Evolutionary conservation across 2,113 vertebrate genomes (phyloP).

Genomic region (Anser brachyrhynchus): DNA sequence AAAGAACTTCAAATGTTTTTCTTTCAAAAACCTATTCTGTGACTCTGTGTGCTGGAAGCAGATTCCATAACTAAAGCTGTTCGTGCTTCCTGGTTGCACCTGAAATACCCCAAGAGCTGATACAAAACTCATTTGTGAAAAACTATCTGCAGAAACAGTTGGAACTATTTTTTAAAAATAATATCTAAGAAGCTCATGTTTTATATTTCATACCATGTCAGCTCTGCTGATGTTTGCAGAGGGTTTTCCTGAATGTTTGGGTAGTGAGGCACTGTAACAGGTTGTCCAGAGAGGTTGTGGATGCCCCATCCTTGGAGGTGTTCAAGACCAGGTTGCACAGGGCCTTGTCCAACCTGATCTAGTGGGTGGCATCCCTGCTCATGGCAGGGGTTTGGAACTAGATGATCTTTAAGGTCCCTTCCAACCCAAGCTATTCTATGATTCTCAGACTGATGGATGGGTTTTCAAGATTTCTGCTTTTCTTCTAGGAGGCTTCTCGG

Average conservation of each 20-base stretch:
- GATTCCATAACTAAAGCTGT: neutral
- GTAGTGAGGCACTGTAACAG: too few relatives aligned
- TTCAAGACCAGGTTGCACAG: too few relatives aligned
- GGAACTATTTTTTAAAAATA: neutral
- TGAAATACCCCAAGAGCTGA: neutral
- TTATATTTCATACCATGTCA: neutral
- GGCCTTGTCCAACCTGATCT: too few relatives aligned
- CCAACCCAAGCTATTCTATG: too few relatives aligned
- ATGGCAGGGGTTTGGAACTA: too few relatives aligned
- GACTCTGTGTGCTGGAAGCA: neutral
- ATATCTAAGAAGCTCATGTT: neutral
- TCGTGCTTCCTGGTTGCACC: neutral
- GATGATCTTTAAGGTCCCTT: too few relatives aligned
- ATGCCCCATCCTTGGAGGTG: too few relatives aligned
- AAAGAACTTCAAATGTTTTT: neutral
- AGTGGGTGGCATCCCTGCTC: too few relatives aligned
- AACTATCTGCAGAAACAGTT: neutral
- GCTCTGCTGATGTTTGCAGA: neutral
- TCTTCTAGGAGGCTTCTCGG: constrained; percentile 55
- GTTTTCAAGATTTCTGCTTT: neutral
- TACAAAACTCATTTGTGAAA: neutral
- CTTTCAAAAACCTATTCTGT: neutral
- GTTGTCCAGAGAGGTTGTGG: too few relatives aligned
- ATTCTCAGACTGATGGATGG: neutral
- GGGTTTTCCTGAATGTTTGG: neutral